Conservation (phyloP, 1,140 invertebrate genomes). For the Lepeophtheirus salmonis region DNA sequence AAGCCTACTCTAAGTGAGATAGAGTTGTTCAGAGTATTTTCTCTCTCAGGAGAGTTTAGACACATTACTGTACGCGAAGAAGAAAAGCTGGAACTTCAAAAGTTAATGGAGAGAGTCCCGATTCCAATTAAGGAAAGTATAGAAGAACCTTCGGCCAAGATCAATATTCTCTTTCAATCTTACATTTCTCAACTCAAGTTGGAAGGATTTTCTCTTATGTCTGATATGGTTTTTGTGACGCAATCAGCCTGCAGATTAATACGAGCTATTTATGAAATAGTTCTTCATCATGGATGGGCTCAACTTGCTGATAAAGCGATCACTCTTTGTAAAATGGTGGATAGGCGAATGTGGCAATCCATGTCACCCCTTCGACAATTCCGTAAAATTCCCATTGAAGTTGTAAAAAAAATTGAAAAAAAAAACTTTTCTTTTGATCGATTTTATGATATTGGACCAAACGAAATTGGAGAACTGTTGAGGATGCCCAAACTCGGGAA, state of each 20-base stretch:
- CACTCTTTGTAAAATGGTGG: slow-evolving; percentile 95
- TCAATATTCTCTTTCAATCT: slow-evolving; percentile 83
- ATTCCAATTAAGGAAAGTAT: slow-evolving; percentile 98
- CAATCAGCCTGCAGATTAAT: slow-evolving; percentile 88
- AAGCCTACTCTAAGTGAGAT: slow-evolving; percentile 95
- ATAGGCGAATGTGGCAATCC: slow-evolving; percentile 96
- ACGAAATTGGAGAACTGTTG: slow-evolving; percentile 92
- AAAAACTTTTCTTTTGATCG: slow-evolving; percentile 82
- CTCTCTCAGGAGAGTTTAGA: slow-evolving; percentile 74
- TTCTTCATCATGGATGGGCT: slow-evolving; percentile 76
- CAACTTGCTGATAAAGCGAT: slow-evolving; percentile 89
- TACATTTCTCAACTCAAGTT: slow-evolving; percentile 97
- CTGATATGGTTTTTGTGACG: slow-evolving; percentile 98
- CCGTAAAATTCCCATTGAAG: slow-evolving; percentile 91
- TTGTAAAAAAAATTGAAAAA: slow-evolving; percentile 94
- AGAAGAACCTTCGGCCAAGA: slow-evolving; percentile 94
- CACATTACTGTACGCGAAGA: slow-evolving; percentile 89
- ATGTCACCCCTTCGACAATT: slow-evolving; percentile 97
- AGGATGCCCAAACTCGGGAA: slow-evolving; percentile 89
- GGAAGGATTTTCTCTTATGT: slow-evolving; percentile 94
- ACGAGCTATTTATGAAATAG: slow-evolving; percentile 94
- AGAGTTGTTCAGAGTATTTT: slow-evolving; percentile 96
- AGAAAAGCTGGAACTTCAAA: slow-evolving; percentile 91
- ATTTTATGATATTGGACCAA: slow-evolving; percentile 84
- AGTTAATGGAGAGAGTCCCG: slow-evolving; percentile 89